Percentiles rank a stretch among this genome's conserved stretches.
phyloP scores from a whole-genome alignment of 1,140 invertebrate genomes.

The Colletes latitarsis region DNA sequence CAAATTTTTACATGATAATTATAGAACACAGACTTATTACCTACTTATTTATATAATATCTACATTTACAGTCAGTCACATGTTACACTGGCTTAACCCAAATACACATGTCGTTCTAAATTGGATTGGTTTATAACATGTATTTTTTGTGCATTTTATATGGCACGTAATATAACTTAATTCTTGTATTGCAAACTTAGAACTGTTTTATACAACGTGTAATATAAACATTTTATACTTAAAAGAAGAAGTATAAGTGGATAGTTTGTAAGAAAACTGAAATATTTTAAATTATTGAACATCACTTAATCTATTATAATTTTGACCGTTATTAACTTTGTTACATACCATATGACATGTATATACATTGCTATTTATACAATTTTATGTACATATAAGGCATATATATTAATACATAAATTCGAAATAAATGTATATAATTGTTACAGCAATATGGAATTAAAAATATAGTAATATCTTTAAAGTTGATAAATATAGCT shows the following conservation, averaged over 20 bases:
- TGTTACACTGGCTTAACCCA: slow-evolving; percentile 22
- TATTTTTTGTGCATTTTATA: slow-evolving; percentile 42
- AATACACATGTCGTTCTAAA: slow-evolving; percentile 19
- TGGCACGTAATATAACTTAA: slow-evolving; percentile 31
- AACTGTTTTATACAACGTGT: slow-evolving; percentile 8
- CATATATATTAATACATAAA: slow-evolving; percentile 44
- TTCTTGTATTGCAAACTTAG: not conserved
- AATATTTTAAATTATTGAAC: not conserved
- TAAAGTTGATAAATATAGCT: not conserved
- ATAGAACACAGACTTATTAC: slow-evolving; percentile 42
- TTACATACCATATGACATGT: slow-evolving; percentile 33
- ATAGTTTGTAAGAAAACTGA: slow-evolving; percentile 9
- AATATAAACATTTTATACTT: not conserved
- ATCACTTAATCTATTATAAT: slow-evolving; percentile 1
- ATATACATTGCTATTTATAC: slow-evolving; percentile 38
- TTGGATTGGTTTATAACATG: slow-evolving; percentile 22
- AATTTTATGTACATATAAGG: slow-evolving; percentile 58
- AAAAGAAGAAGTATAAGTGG: not conserved
- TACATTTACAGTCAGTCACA: slow-evolving; percentile 40
- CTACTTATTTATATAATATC: slow-evolving; percentile 47
- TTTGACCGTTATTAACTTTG: slow-evolving; percentile 13
- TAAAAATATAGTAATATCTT: not conserved
- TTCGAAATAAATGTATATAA: not conserved
- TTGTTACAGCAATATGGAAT: slow-evolving; percentile 7
- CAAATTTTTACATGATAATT: slow-evolving; percentile 37